Conservation (phyloP, 2,797 vertebrate species). For the Limosa lapponica region DNA sequence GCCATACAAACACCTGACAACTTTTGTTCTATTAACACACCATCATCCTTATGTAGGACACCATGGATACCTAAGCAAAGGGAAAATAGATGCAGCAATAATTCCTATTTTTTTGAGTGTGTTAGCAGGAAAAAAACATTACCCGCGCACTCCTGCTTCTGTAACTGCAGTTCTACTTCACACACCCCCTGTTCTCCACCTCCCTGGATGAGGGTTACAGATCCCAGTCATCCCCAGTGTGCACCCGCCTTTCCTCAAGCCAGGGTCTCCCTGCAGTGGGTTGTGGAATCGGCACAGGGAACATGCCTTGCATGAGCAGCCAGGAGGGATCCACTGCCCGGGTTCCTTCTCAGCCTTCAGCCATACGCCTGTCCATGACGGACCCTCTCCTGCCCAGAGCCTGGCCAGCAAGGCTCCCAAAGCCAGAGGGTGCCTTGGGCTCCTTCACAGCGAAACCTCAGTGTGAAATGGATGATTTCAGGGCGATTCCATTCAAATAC, state of each 20-base stretch:
- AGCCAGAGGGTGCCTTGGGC: background rate
- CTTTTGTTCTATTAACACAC: background rate
- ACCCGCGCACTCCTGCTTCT: background rate
- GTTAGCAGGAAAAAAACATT: background rate
- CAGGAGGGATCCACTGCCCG: background rate
- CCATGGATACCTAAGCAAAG: background rate
- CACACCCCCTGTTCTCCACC: accelerated
- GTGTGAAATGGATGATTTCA: background rate
- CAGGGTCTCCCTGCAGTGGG: background rate
- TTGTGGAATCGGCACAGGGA: background rate
- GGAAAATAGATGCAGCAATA: background rate
- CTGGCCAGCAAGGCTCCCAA: background rate
- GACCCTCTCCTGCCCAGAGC: background rate
- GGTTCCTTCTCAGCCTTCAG: background rate
- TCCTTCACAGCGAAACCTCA: background rate
- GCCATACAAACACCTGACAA: background rate
- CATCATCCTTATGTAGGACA: background rate
- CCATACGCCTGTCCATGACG: accelerated
- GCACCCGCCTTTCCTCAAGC: background rate
- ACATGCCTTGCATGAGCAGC: background rate
- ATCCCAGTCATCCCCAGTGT: background rate
- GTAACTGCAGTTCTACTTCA: background rate
- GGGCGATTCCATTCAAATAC: background rate
- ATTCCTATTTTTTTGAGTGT: background rate
- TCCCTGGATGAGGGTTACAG: background rate